Evolutionary conservation across 2,888 invertebrate species (phyloP).

Genomic region (Eupithecia subfuscata): DNA sequence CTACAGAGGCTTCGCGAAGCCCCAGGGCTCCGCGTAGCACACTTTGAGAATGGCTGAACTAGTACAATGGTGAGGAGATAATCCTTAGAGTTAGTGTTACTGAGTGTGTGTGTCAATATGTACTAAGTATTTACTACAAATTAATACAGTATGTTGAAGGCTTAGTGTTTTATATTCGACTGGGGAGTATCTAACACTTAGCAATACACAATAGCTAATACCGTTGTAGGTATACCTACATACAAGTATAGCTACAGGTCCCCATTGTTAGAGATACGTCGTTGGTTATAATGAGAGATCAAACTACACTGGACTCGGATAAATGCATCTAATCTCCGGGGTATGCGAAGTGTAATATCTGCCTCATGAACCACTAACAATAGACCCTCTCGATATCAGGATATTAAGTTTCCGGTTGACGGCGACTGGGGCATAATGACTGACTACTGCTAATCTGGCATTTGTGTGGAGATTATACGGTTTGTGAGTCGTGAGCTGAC

Average conservation of each 20-base stretch:
- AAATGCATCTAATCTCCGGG: conserved; percentile 41
- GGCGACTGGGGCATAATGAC: conserved; percentile 48
- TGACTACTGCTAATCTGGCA: conserved; percentile 47
- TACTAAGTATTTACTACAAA: neutral
- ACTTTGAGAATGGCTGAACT: too few species aligned
- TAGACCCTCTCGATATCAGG: conserved; percentile 70
- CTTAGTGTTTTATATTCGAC: neutral
- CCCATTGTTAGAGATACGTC: neutral
- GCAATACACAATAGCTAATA: neutral
- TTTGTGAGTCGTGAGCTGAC: conserved; percentile 3
- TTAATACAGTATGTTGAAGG: neutral
- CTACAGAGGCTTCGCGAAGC: too few species aligned
- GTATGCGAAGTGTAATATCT: conserved; percentile 53
- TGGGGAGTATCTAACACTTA: too few species aligned
- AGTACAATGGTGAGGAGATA: too few species aligned
- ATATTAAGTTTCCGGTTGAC: conserved; percentile 75
- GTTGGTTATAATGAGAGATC: conserved; percentile 33
- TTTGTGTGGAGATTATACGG: conserved; percentile 26
- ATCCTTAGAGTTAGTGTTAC: too few species aligned
- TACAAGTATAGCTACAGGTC: neutral
- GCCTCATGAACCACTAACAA: conserved; percentile 57
- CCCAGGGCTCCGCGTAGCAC: too few species aligned
- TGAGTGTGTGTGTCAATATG: too few species aligned
- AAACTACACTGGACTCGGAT: conserved; percentile 25
- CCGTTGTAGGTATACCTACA: neutral